Conservation (phyloP, 2,797 vertebrate genomes). For the Orientallactaga sibirica region DNA sequence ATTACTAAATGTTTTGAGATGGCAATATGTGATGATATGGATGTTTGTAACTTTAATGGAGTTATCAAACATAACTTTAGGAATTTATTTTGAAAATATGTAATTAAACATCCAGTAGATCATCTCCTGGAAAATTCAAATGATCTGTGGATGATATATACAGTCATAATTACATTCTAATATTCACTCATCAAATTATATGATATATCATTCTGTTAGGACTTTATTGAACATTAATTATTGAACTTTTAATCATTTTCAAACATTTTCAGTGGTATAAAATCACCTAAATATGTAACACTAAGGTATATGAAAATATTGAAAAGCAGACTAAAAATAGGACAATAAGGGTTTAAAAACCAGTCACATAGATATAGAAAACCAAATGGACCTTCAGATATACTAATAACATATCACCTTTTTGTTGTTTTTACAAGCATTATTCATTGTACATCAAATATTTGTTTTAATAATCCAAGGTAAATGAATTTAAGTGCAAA, state of each 20-base stretch:
- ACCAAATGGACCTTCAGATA: background rate
- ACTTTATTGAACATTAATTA: background rate
- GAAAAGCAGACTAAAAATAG: background rate
- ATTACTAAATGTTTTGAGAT: background rate
- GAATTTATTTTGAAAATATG: constrained; percentile 42
- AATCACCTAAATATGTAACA: background rate
- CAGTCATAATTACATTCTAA: background rate
- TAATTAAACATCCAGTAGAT: background rate
- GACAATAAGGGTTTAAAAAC: background rate
- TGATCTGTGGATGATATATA: background rate
- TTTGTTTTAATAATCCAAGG: background rate
- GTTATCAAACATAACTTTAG: background rate
- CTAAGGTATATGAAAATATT: constrained; percentile 1
- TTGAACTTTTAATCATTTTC: background rate
- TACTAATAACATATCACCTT: background rate
- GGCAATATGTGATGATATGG: background rate
- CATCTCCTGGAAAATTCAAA: constrained; percentile 1
- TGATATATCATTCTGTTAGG: background rate
- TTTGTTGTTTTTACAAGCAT: background rate
- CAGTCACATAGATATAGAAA: background rate
- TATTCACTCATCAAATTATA: background rate
- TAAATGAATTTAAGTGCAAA: background rate
- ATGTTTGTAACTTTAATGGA: background rate
- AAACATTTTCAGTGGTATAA: constrained; percentile 26
- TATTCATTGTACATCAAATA: background rate